Conservation (phyloP, 2,113 vertebrate genomes). For the Thamnophis sirtalis region DNA sequence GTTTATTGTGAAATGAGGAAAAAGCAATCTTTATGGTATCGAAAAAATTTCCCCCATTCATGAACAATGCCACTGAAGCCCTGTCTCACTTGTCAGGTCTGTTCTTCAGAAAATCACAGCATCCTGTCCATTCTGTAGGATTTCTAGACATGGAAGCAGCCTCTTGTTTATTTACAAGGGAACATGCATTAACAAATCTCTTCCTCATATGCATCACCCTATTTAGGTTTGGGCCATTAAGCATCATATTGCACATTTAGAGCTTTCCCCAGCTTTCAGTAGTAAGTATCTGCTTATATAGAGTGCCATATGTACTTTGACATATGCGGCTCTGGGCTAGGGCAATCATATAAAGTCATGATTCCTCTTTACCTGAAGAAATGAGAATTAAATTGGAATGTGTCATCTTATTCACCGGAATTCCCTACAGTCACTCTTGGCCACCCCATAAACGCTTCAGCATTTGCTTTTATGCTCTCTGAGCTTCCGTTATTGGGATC, state of each 20-base stretch:
- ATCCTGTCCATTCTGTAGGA: neutral
- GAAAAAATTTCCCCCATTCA: constrained; percentile 8
- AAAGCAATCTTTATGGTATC: constrained; percentile 36
- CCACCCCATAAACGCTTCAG: neutral
- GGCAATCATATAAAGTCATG: neutral
- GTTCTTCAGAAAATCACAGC: neutral
- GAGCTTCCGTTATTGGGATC: constrained; percentile 14
- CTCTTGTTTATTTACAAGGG: neutral
- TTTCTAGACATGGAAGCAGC: neutral
- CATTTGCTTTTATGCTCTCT: neutral
- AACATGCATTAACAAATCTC: too few species aligned
- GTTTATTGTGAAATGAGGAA: constrained; percentile 49
- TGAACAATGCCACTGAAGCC: neutral
- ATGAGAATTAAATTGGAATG: constrained; percentile 13
- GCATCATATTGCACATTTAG: neutral
- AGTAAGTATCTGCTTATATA: neutral
- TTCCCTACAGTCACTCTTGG: constrained; percentile 1
- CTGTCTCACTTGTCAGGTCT: neutral
- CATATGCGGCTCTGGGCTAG: neutral
- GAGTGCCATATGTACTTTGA: constrained; percentile 4
- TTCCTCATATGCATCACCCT: neutral
- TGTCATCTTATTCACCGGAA: neutral
- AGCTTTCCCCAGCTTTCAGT: neutral
- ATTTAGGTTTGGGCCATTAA: neutral
- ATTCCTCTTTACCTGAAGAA: constrained; percentile 23